These are phyloP conservation scores for Geophilus truncorum DNA, from an alignment of 2,888 invertebrate species.

Conservation along the genomic window DNA sequence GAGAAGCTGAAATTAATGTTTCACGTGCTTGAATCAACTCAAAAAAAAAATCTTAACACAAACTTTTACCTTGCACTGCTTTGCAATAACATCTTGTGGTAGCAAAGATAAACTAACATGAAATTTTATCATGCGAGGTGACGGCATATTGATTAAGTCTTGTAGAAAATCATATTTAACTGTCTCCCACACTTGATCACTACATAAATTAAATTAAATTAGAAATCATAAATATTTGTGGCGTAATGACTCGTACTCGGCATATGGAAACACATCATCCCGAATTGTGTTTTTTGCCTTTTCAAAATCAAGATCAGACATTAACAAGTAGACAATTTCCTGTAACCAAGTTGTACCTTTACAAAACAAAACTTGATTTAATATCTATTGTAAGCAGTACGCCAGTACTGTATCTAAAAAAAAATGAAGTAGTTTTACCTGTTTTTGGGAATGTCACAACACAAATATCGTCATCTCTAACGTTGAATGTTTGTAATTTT, in stretches of 20 bases:
- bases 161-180: neutral
- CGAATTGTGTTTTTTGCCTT: constrained; percentile 56
- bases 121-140: neutral
- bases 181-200: neutral
- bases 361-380: neutral
- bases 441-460: neutral
- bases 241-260: neutral
- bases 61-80: neutral
- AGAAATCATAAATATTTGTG: neutral
- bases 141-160: neutral
- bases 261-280: neutral
- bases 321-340: constrained; percentile 86
- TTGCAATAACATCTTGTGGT: neutral
- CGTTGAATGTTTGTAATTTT: neutral
- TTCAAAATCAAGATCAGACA: constrained; percentile 63
- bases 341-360: constrained; percentile 86
- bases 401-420: too few species aligned
- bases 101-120: neutral
- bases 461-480: neutral
- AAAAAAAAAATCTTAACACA: neutral
- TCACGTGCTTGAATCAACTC: neutral
- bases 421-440: neutral
- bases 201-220: neutral
- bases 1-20: neutral
- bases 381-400: neutral